Percentiles rank a stretch among this genome's conserved stretches.
Evolutionary conservation across 2,797 vertebrate species (phyloP).

Genomic region (Babyrousa celebensis): DNA sequence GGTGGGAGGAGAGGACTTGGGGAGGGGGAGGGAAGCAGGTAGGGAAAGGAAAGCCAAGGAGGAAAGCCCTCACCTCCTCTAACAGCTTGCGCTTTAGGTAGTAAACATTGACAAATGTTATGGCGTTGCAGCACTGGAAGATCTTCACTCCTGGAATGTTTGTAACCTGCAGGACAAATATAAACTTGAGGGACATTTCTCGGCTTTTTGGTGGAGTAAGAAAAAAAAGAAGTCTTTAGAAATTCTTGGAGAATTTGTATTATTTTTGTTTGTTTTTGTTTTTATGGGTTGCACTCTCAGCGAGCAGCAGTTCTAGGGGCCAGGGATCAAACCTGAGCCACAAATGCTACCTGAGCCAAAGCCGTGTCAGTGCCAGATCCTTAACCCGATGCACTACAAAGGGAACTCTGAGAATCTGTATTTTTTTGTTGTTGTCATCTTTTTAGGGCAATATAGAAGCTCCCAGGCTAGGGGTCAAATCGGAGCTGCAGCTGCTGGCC

Average conservation of each 20-base stretch:
- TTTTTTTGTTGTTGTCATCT: too few relatives aligned
- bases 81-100: conserved; percentile 86
- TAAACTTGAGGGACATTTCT: not conserved
- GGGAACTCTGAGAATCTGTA: too few relatives aligned
- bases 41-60: not conserved
- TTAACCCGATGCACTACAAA: too few relatives aligned
- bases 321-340: too few relatives aligned
- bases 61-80: conserved; percentile 81
- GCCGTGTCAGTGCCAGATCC: too few relatives aligned
- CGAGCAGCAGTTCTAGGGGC: too few relatives aligned
- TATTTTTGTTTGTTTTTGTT: not conserved
- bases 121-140: conserved; percentile 89
- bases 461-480: too few relatives aligned
- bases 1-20: too few relatives aligned
- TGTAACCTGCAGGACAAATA: conserved; percentile 76
- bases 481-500: too few relatives aligned
- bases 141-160: conserved; percentile 87
- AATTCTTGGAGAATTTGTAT: not conserved
- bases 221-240: not conserved
- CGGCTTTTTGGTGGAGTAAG: not conserved
- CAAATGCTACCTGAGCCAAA: too few relatives aligned
- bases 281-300: too few relatives aligned
- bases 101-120: conserved; percentile 88
- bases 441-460: too few relatives aligned
- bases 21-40: not conserved